Evolutionary conservation across 1,140 invertebrate species (phyloP).

Genomic region (Psix sp.): DNA sequence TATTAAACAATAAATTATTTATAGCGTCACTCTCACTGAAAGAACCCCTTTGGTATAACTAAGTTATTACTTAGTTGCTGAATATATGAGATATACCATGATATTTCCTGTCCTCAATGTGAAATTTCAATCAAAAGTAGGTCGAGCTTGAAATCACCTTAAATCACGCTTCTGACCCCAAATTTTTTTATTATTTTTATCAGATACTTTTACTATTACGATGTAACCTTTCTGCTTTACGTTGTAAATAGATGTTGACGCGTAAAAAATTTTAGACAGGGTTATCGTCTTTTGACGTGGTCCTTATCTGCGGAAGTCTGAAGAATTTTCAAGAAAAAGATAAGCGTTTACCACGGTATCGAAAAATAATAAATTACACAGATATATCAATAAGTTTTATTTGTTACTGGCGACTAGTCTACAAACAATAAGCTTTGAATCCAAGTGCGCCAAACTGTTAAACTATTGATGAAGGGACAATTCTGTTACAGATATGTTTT

Average conservation of each 20-base stretch:
- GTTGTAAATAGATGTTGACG: not conserved
- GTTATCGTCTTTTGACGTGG: conserved; percentile 27
- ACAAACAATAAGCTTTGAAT: too few relatives aligned
- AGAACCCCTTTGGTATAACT: conserved; percentile 18
- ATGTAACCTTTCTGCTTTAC: conserved; percentile 8
- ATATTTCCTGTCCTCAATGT: conserved; percentile 43
- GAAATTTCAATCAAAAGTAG: conserved; percentile 45
- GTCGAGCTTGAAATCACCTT: conserved; percentile 48
- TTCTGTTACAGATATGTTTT: too few relatives aligned
- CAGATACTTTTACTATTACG: conserved; percentile 27
- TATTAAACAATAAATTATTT: conserved; percentile 43
- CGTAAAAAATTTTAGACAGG: conserved; percentile 15
- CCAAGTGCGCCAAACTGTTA: too few relatives aligned
- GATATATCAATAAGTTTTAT: not conserved
- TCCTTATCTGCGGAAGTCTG: conserved; percentile 31
- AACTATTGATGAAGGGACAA: too few relatives aligned
- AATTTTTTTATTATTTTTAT: conserved; percentile 43
- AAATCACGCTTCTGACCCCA: conserved; percentile 33
- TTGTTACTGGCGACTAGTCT: too few relatives aligned
- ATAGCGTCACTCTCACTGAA: conserved; percentile 12
- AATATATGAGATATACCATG: conserved; percentile 23
- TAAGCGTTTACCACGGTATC: not conserved
- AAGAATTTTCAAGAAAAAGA: conserved; percentile 7
- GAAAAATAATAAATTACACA: not conserved
- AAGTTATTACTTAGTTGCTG: conserved; percentile 33